Base-by-base conservation (phyloP, 2,797 vertebrate species). In the Darevskia mixta region DNA sequence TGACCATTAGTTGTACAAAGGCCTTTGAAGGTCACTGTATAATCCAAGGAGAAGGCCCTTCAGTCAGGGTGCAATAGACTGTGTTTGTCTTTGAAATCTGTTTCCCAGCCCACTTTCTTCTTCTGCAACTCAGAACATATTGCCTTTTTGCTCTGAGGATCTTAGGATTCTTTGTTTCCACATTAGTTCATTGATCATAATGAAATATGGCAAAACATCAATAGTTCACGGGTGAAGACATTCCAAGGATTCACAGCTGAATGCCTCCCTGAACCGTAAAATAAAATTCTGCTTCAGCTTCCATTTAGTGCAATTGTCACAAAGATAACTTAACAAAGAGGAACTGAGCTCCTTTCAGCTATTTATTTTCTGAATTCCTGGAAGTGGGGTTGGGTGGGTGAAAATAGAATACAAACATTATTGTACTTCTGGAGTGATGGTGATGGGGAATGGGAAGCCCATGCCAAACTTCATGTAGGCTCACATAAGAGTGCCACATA, bases 121-220 rank as follows among this genome's bases (percentile, higher is more conserved):
- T 43, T 79, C 55, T 67, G 79, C 75, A 89, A 88, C 86, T 86
- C 78, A 85, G 49, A 1, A 43, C 49, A 9, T 27, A 13, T 13
- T 78, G 86, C 87, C 88, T 82, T 86, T 49, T 88, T 86, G 79
- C 91, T 86, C 72, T 55, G 79, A 92, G 87, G 66, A 82, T 83
- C 64, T 71, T 41, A 69, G 79, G 80, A 94, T 88, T 91, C 95
- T 91, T 72, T 88, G 89, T 92, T 92, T 92, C 89, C 88, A 92
- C 89, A 96, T 91, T 88, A 94, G 83, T 83, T 76, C 61, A 20
- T 88, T 92, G 95, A 95, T 92, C 90, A 86, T 93, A 94, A 97
- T 95, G 91, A 93, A 94, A 95, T 90, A 94, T 87, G 95, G 94
- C 94, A 96, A 93, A 95, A 95, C 84, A 90, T 95, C 96, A 95